Conservation (phyloP, 2,888 invertebrate genomes). For the Mylabris sibirica region DNA sequence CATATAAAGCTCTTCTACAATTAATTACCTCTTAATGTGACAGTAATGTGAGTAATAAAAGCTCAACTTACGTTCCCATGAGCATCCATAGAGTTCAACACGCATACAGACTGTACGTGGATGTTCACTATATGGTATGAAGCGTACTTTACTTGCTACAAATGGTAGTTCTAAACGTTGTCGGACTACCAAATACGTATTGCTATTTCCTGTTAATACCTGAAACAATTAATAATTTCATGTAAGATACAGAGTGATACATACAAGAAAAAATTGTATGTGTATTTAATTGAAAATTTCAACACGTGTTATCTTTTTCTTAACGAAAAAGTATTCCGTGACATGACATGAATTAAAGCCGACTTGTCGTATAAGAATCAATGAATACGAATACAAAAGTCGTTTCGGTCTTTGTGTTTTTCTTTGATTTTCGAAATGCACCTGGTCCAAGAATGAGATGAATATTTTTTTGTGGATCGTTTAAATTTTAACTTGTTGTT, state of each 20-base stretch:
- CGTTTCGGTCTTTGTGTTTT: conserved; percentile 15
- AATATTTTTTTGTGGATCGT: not conserved
- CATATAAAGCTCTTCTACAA: conserved; percentile 4
- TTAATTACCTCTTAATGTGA: conserved; percentile 34
- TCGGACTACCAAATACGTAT: conserved; percentile 76
- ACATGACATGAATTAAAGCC: not conserved
- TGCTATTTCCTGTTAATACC: conserved; percentile 79
- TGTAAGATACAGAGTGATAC: conserved; percentile 20
- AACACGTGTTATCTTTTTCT: not conserved
- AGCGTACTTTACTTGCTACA: conserved; percentile 83
- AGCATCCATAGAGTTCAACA: conserved; percentile 89
- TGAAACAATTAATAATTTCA: conserved; percentile 58
- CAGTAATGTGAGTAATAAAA: conserved; percentile 32
- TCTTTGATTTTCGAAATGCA: not conserved
- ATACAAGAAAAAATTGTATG: conserved; percentile 15
- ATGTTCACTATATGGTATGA: conserved; percentile 87
- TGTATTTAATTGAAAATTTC: conserved; percentile 21
- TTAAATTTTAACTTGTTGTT: conserved; percentile 4
- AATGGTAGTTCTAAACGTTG: conserved; percentile 83
- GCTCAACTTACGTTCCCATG: conserved; percentile 72
- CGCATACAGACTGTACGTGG: conserved; percentile 91
- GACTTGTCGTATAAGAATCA: conserved; percentile 26
- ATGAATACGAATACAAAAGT: conserved; percentile 43
- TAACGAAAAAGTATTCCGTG: not conserved
- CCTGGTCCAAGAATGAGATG: not conserved